Evolutionary conservation across 2,113 vertebrate genomes (phyloP).

Genomic region (Petrocephalus microphthalmus): DNA sequence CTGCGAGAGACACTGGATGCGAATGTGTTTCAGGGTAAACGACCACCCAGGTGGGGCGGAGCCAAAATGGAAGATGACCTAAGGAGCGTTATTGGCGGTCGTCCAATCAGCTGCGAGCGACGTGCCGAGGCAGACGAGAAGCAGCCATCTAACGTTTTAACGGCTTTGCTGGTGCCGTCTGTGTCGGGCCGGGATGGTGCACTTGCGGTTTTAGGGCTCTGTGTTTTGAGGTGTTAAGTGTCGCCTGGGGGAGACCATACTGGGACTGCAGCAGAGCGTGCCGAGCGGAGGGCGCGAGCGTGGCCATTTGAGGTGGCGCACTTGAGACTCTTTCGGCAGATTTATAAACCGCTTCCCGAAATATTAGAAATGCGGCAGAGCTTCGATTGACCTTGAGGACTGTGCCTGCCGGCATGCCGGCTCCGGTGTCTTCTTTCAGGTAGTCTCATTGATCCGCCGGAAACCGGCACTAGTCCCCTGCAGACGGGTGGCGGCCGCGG

Average conservation of each 20-base stretch:
- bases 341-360: not conserved
- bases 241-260: not conserved
- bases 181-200: not conserved
- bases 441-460: constrained; percentile 7
- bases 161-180: not conserved
- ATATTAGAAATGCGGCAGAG: not conserved
- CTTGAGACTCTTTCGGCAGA: not conserved
- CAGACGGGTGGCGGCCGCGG: not conserved
- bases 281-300: not conserved
- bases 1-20: not conserved
- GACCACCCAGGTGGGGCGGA: not conserved
- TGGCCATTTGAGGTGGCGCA: not conserved
- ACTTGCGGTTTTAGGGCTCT: not conserved
- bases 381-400: not conserved
- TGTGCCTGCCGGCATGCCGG: not conserved
- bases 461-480: constrained; percentile 11
- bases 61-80: not conserved
- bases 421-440: constrained; percentile 13
- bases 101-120: not conserved
- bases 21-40: not conserved
- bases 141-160: not conserved
- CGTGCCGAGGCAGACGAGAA: not conserved
- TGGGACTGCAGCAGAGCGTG: not conserved
- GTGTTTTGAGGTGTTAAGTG: not conserved
- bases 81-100: not conserved